Percentiles rank a stretch among this genome's conserved stretches.
Evolutionary conservation across 2,113 vertebrate species (phyloP).

Genomic region (Planiliza haematocheilus): DNA sequence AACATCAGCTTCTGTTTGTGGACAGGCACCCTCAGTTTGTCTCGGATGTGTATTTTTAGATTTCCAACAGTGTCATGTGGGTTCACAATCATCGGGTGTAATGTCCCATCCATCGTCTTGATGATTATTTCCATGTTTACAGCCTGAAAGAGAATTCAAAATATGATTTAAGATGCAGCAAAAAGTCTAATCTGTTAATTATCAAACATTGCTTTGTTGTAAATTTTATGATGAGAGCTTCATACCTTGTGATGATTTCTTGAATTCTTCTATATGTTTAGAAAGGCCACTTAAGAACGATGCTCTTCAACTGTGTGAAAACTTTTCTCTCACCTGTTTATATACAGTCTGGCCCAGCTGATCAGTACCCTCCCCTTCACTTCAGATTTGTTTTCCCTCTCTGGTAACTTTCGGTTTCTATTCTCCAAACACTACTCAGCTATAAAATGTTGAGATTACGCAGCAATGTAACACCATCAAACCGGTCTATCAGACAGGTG

Average conservation of each 20-base stretch:
- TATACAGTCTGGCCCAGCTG: not conserved
- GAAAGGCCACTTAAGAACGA: not conserved
- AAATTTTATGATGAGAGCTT: not conserved
- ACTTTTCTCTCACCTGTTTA: not conserved
- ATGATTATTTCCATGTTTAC: slow-evolving; percentile 62
- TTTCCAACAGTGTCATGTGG: slow-evolving; percentile 58
- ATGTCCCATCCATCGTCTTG: slow-evolving; percentile 16
- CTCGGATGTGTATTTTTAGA: slow-evolving; percentile 47
- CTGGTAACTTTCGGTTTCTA: slow-evolving; percentile 25
- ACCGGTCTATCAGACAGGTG: too few relatives aligned
- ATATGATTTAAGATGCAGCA: too few relatives aligned
- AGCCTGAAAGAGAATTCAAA: not conserved
- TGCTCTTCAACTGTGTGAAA: not conserved
- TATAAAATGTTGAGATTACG: too few relatives aligned
- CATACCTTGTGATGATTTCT: not conserved
- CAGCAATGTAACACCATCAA: too few relatives aligned
- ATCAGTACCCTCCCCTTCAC: not conserved
- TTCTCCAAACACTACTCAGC: not conserved
- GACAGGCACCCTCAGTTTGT: rapidly evolving
- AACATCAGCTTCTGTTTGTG: slow-evolving; percentile 48
- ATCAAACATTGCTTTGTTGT: not conserved
- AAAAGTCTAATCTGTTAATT: too few relatives aligned
- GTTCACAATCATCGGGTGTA: slow-evolving; percentile 57
- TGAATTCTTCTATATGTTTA: too few relatives aligned
- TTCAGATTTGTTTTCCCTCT: slow-evolving; percentile 26